phyloP scores from a whole-genome alignment of 2,797 vertebrate genomes.

The Okamejei kenojei region DNA sequence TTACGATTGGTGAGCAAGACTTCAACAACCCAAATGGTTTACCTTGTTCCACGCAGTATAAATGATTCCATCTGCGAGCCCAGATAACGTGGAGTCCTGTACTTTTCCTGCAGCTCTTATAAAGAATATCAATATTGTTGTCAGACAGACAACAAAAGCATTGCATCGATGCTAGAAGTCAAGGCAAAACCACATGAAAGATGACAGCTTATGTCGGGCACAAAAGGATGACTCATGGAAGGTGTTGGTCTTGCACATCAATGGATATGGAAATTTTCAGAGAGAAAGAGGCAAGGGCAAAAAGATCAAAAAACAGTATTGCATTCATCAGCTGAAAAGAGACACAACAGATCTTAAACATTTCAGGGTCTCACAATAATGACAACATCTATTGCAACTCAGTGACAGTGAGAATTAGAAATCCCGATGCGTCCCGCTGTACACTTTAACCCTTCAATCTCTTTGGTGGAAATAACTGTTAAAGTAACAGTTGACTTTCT shows the following conservation, averaged over 20 bases:
- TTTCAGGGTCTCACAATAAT: neutral
- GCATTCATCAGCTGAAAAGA: neutral
- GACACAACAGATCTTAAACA: neutral
- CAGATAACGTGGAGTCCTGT: neutral
- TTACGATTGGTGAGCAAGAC: neutral
- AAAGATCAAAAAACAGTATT: neutral
- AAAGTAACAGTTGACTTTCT: neutral
- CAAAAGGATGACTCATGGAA: neutral
- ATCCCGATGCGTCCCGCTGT: neutral
- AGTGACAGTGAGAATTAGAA: neutral
- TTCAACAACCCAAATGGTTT: neutral
- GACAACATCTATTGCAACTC: neutral
- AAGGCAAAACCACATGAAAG: neutral
- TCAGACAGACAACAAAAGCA: neutral
- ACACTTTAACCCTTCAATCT: neutral
- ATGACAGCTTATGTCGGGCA: neutral
- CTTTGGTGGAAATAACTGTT: neutral
- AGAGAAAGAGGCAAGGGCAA: neutral
- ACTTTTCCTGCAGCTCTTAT: neutral
- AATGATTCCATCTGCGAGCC: neutral
- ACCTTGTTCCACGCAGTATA: neutral
- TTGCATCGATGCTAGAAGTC: neutral
- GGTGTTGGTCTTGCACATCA: neutral
- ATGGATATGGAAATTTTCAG: neutral
- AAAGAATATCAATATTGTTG: neutral